Evolutionary conservation across 23 tunicate genomes (phyloP).

Genomic region (Ascidia mentula): DNA sequence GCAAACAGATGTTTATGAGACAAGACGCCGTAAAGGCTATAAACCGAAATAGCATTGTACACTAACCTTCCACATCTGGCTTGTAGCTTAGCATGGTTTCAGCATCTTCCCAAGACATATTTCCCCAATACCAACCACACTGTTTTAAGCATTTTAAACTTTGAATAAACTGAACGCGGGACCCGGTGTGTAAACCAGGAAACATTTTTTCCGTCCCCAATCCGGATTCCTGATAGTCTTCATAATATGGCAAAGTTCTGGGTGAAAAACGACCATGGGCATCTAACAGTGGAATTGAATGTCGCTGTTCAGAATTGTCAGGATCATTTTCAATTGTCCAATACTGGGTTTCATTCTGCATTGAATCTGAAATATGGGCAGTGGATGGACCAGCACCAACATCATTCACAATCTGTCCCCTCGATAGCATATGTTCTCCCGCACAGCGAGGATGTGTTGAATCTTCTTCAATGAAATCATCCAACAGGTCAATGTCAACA

Average conservation of each 20-base stretch:
- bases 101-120: conserved; percentile 94
- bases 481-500: conserved; percentile 33
- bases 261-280: not conserved
- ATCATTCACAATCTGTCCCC: not conserved
- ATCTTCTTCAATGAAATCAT: not conserved
- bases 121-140: conserved; percentile 95
- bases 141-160: conserved; percentile 53
- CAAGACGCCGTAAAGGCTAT: too few species aligned
- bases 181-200: not conserved
- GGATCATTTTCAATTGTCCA: conserved; percentile 36
- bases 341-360: not conserved
- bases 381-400: conserved; percentile 1
- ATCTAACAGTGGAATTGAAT: not conserved
- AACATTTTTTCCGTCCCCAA: not conserved
- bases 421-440: not conserved
- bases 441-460: not conserved
- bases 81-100: conserved; percentile 59
- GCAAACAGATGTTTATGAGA: too few species aligned
- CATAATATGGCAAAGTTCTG: not conserved
- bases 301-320: not conserved
- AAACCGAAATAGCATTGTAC: not conserved
- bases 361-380: not conserved
- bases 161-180: conserved; percentile 25
- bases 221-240: not conserved
- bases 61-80: conserved; percentile 57